Evolutionary conservation across 2,113 vertebrate species (phyloP), one percentile per base, ranked within the genome.

Genomic region (Ailurus styani): DNA sequence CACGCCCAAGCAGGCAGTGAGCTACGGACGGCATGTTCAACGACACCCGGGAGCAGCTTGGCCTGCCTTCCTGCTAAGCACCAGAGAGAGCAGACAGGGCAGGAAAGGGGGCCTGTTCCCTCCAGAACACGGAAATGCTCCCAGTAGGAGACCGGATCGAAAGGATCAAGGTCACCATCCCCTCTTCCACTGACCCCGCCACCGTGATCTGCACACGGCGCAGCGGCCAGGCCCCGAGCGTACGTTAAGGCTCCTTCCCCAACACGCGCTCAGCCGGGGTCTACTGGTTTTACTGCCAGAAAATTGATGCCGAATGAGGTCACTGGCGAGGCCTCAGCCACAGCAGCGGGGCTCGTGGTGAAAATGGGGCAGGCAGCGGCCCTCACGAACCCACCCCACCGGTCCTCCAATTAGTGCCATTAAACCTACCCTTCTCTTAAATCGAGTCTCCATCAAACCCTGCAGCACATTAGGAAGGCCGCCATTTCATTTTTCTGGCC

Each of bases 401-500:
- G 45, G 75, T 81, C 21, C 27, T 81, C 94, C 73, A 89, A 66
- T 91, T 57, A 68, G 42, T 27, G 45, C 31, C 60, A 87, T 82
- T 85, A 89, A 84, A 72, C 83, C 96, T 83, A 88, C 20, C 77
- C 89, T 94, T 86, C 81, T 86, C 82, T 66, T 20, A 79, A 94
- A 87, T 4, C 40, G 37, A 55, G 47, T 37, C 64, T 70, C 70
- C 45, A 57, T 90, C 96, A 82, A 96, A 79, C 70, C 55, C 54
- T 88, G 85, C 40, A 72, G 60, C 34, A 73, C 95, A 89, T 93
- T 88, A 93, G 64, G 77, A 91, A 96, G 73, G 54, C 45, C 90
- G 81, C 54, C 54, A 23, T 94, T 97, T 96, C 85, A 40, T 86
- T 94, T 96, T 90, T 87, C 96, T 57, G 87, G 84, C 60, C 73